Conservation (phyloP, 2,888 invertebrate species). For the Agrochola lychnidis region DNA sequence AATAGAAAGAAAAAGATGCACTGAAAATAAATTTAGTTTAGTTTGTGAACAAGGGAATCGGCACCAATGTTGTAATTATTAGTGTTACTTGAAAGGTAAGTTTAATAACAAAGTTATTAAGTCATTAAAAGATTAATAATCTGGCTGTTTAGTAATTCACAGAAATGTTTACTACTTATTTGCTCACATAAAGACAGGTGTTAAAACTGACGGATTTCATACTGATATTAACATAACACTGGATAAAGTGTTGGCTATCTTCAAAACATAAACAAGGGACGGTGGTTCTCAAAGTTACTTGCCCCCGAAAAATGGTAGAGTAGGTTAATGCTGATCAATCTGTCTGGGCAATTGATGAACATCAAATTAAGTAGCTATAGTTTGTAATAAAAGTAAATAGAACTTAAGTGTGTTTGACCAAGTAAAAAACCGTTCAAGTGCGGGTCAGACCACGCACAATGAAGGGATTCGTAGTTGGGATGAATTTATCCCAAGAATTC, state of each 20-base stretch:
- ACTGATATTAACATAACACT: neutral
- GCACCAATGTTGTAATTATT: slow-evolving; percentile 15
- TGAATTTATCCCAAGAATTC: no score
- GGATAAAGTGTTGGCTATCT: neutral
- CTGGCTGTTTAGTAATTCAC: slow-evolving; percentile 6
- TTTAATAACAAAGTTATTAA: slow-evolving; percentile 26
- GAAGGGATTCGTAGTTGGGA: no score
- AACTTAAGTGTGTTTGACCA: no score
- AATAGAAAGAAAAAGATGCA: no score
- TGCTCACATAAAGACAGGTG: neutral
- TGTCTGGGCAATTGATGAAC: neutral
- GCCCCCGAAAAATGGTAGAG: neutral
- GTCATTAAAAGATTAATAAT: slow-evolving; percentile 27
- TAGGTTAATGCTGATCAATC: neutral
- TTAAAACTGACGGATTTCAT: slow-evolving; percentile 3
- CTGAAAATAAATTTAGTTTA: no score
- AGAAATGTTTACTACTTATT: slow-evolving; percentile 17
- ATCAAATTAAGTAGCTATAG: neutral
- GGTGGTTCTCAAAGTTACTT: no score
- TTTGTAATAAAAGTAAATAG: neutral
- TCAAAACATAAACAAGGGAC: neutral
- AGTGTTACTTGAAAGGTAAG: slow-evolving; percentile 9
- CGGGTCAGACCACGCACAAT: no score
- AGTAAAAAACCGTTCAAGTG: neutral
- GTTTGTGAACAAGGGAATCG: no score